Evolutionary conservation across 2,113 vertebrate genomes (phyloP), one percentile per base, ranked within the genome.

Genomic region (Odocoileus virginianus): DNA sequence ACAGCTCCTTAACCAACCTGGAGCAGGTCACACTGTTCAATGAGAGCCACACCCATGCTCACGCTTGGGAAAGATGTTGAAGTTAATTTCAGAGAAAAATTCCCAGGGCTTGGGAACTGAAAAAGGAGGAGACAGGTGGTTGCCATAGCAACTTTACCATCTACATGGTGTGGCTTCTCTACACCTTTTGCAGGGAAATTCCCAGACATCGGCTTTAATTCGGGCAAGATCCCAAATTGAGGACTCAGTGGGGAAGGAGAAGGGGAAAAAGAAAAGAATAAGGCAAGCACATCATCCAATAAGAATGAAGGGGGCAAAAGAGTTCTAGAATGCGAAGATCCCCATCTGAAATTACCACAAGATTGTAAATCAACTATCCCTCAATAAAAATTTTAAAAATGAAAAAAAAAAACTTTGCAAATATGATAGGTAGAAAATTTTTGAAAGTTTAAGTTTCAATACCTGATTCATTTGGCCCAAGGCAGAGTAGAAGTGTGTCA

Each of bases 31-130:
- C 19, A 1, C 33, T 87, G 30, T 40, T 58, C 55, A 76, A 13
- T 28, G 30, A 87, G 28, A 90, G n/a, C 60, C 78, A 52, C 33
- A 43, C 74, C 9, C 45, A 36, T 23, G 21, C 23, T 91, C 40
- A 14, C 8, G 15, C 54, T 60, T 43, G 33, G 54, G 25, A 30
- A 61, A 97, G 15, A n/a, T 7, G 84, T 81, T 54, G 67, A 54
- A 50, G 83, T 89, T 88, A 82, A 50, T 85, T 85, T 91, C 76
- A 87, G 89, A 94, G 91, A 71, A 92, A 88, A 89, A 19, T 14
- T 61, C 15, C 28, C 36, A 45, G 50, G 28, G 86, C 90, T 96
- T 81, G 33, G 87, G 89, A 96, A 79, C 33, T 52, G 36, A 79
- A n/a, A 92, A 64, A 82, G n/a, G 36, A 43, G 16, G 60, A 57